Percentiles rank a stretch among this genome's conserved stretches.
phyloP scores from a whole-genome alignment of 2,797 vertebrate species.

The Coilia nasus region DNA sequence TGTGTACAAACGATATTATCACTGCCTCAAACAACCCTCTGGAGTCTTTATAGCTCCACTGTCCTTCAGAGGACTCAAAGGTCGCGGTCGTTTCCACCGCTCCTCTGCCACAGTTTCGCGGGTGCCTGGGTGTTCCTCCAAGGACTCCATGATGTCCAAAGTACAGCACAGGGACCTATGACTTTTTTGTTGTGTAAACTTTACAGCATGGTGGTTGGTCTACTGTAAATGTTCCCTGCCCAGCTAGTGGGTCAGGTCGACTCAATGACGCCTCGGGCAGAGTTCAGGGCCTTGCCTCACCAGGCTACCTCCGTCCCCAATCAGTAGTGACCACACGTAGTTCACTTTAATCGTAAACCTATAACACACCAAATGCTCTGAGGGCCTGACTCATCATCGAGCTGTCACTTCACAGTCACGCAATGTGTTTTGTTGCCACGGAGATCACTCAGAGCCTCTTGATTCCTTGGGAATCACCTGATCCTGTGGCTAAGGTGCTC shows the following conservation, averaged over 20 bases:
- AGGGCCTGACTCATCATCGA: background rate
- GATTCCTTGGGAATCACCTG: too few relatives aligned
- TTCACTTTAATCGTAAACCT: background rate
- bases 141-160: background rate
- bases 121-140: background rate
- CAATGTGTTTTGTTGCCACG: background rate
- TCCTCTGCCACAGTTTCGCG: background rate
- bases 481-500: too few relatives aligned
- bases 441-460: background rate
- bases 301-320: background rate
- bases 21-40: slow-evolving; percentile 25
- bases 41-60: slow-evolving; percentile 33
- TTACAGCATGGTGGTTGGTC: background rate
- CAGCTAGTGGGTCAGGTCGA: background rate
- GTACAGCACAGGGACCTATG: background rate
- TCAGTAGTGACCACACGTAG: background rate
- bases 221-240: background rate
- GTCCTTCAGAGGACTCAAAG: slow-evolving; percentile 6
- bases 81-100: background rate
- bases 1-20: slow-evolving; percentile 44
- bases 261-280: background rate
- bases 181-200: background rate
- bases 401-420: background rate
- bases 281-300: background rate
- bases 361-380: background rate